Percentiles rank a stretch among this genome's conserved stretches.
Conservation (phyloP, 2,797 vertebrate species). For the Yasuhikotakia modesta region DNA sequence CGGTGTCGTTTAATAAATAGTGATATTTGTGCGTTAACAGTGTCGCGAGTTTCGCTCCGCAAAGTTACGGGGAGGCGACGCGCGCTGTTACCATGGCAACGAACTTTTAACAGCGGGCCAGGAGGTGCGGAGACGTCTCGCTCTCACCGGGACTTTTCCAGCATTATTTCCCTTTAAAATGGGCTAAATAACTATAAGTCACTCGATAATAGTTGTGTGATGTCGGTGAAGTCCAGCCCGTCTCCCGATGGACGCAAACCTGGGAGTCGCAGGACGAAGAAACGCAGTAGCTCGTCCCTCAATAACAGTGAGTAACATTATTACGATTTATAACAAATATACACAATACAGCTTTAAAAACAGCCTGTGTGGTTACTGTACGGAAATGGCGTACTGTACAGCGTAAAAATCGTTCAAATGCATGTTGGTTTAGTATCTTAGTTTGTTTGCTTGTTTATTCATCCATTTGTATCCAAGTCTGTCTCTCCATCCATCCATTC, state of each 20-base stretch:
- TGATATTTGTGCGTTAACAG: neutral
- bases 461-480: neutral
- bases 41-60: neutral
- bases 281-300: neutral
- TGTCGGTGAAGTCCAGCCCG: constrained; percentile 44
- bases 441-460: neutral
- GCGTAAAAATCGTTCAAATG: no score
- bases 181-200: no score
- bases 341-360: no score
- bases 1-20: neutral
- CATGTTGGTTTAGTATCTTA: neutral
- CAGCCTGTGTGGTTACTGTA: no score
- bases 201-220: neutral
- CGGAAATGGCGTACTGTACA: no score
- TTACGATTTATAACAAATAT: no score
- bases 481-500: neutral
- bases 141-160: neutral
- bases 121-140: neutral
- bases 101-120: constrained; percentile 20
- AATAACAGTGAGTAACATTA: constrained; percentile 17
- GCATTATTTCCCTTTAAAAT: neutral
- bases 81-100: constrained; percentile 47
- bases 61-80: constrained; percentile 36
- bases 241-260: constrained; percentile 41
- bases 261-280: constrained; percentile 46